Evolutionary conservation across 2,888 invertebrate genomes (phyloP).

Genomic region (Noctua pronuba): DNA sequence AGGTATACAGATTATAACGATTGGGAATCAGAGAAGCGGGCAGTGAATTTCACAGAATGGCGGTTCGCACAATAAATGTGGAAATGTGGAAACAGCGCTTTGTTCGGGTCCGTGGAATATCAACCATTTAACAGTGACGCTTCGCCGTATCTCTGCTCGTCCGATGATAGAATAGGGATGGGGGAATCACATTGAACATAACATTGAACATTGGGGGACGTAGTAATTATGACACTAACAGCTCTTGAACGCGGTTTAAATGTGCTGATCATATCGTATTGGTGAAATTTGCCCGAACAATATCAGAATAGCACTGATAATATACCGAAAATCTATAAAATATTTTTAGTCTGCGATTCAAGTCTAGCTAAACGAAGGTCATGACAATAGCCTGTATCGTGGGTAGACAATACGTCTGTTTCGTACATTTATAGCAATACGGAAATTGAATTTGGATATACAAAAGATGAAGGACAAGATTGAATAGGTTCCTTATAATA

Average conservation of each 20-base stretch:
- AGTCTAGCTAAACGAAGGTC: constrained; percentile 27
- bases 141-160: not conserved
- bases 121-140: not conserved
- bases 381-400: constrained; percentile 14
- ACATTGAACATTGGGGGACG: not conserved
- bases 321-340: constrained; percentile 32
- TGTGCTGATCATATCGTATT: not conserved
- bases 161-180: not conserved
- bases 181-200: not conserved
- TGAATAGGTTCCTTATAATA: not conserved
- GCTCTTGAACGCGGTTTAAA: not conserved
- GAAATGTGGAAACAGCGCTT: not conserved
- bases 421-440: constrained; percentile 16
- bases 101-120: not conserved
- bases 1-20: not conserved
- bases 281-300: not conserved
- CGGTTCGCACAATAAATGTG: not conserved
- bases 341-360: constrained; percentile 27
- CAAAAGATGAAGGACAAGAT: constrained; percentile 39
- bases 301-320: not conserved
- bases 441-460: constrained; percentile 45
- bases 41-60: not conserved
- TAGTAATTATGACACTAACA: not conserved
- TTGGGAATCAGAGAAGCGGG: not conserved
- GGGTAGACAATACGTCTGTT: constrained; percentile 32